These are phyloP conservation scores for Solea solea DNA, from an alignment of 2,113 vertebrate species.

Conservation along the genomic window DNA sequence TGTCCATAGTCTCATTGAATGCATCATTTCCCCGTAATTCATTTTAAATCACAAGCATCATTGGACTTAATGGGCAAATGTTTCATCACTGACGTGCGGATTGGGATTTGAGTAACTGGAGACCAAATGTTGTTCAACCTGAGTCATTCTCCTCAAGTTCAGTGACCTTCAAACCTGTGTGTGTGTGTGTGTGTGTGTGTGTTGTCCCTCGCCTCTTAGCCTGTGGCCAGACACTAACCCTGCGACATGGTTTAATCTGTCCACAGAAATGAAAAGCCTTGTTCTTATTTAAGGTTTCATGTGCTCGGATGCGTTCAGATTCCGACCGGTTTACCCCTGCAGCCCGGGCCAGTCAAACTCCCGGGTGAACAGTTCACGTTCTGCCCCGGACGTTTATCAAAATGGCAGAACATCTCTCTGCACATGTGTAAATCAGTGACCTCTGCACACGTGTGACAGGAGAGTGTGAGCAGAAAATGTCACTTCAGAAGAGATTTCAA, in stretches of 20 bases:
- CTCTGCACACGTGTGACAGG: conserved; percentile 73
- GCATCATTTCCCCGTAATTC: conserved; percentile 82
- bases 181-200: conserved; percentile 27
- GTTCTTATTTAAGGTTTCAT: conserved; percentile 45
- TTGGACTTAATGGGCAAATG: conserved; percentile 83
- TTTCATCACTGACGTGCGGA: conserved; percentile 71
- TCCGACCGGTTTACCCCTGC: conserved; percentile 3
- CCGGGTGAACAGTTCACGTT: conserved; percentile 25
- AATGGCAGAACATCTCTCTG: conserved; percentile 46
- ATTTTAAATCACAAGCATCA: conserved; percentile 82
- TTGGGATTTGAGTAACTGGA: conserved; percentile 73
- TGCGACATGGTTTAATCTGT: conserved; percentile 53
- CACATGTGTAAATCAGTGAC: conserved; percentile 67
- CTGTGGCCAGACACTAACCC: conserved; percentile 54
- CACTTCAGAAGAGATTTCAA: conserved; percentile 83
- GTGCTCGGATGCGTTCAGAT: conserved; percentile 31
- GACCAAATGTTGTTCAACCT: conserved; percentile 73
- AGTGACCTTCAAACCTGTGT: conserved; percentile 77
- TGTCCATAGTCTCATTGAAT: conserved; percentile 67
- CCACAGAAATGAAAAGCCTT: conserved; percentile 54
- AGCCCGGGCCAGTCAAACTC: neutral
- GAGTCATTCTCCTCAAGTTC: conserved; percentile 77
- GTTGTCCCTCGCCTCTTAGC: too few relatives aligned
- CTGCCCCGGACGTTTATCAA: neutral
- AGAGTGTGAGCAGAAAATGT: conserved; percentile 80